Conservation (phyloP, 2,888 invertebrate genomes). For the Theretra japonica region DNA sequence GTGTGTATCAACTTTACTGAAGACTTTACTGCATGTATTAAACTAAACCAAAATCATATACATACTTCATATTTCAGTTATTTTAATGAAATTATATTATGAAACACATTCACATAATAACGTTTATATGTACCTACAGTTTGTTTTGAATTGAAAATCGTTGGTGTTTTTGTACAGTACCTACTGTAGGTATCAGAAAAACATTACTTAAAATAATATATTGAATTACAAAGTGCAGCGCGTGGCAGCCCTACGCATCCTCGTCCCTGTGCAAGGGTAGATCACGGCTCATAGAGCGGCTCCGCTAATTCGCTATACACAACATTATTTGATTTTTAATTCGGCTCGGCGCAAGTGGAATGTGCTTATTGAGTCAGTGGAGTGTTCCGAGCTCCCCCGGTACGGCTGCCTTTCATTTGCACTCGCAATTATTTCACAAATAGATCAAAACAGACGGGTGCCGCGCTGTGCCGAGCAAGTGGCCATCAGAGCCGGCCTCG, state of each 20-base stretch:
- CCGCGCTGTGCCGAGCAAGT: conserved; percentile 23
- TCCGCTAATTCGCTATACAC: conserved; percentile 70
- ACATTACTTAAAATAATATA: too few relatives aligned
- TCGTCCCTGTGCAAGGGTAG: neutral
- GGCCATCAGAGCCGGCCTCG: conserved; percentile 10
- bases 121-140: too few relatives aligned
- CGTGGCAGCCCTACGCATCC: conserved; percentile 12
- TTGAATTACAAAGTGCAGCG: neutral
- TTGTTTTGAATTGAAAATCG: neutral
- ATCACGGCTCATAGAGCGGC: conserved; percentile 27
- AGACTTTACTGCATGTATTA: too few relatives aligned
- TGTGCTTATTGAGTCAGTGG: conserved; percentile 74
- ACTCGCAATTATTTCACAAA: conserved; percentile 29
- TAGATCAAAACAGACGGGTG: conserved; percentile 29
- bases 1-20: too few relatives aligned
- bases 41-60: too few relatives aligned
- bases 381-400: conserved; percentile 40
- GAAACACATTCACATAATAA: too few relatives aligned
- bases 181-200: neutral
- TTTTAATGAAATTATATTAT: too few relatives aligned
- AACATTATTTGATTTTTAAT: conserved; percentile 84
- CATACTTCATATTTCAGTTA: too few relatives aligned
- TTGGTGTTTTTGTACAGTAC: neutral
- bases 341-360: conserved; percentile 71
- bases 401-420: conserved; percentile 22